phyloP scores from a whole-genome alignment of 2,888 invertebrate species.

The Chalcosyrphus nemorum region DNA sequence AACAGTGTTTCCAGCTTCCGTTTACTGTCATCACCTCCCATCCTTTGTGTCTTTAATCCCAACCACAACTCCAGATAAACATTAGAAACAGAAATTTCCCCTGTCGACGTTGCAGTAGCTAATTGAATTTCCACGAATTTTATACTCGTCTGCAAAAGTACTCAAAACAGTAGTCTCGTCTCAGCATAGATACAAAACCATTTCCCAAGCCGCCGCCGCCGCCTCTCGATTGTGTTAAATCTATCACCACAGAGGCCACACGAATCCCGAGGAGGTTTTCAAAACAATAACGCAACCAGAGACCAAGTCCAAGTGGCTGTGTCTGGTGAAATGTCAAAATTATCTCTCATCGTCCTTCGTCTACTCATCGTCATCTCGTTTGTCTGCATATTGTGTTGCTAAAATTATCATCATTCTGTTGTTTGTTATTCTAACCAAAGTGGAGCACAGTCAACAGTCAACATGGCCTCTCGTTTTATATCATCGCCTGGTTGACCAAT shows the following conservation, averaged over 20 bases:
- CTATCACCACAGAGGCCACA: conserved; percentile 49
- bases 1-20: neutral
- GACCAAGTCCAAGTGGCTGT: conserved; percentile 38
- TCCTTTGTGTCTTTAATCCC: neutral
- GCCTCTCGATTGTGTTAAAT: conserved; percentile 69
- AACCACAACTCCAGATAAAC: conserved; percentile 41
- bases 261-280: conserved; percentile 21
- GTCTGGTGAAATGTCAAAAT: conserved; percentile 44
- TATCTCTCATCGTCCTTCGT: neutral
- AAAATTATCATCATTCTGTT: conserved; percentile 46
- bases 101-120: conserved; percentile 49
- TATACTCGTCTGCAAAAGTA: conserved; percentile 42
- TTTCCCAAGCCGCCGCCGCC: conserved; percentile 6
- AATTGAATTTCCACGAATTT: conserved; percentile 69
- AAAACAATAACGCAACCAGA: conserved; percentile 56
- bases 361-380: conserved; percentile 18
- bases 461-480: conserved; percentile 12
- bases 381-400: conserved; percentile 32
- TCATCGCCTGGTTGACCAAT: conserved; percentile 50
- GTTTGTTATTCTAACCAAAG: conserved; percentile 63
- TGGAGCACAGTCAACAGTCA: conserved; percentile 60
- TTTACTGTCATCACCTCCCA: neutral
- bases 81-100: conserved; percentile 28
- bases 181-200: conserved; percentile 17
- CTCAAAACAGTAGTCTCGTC: conserved; percentile 18